Evolutionary conservation across 2,797 vertebrate species (phyloP), one percentile per base, ranked within the genome.

Genomic region (Lutjanus argentimaculatus): DNA sequence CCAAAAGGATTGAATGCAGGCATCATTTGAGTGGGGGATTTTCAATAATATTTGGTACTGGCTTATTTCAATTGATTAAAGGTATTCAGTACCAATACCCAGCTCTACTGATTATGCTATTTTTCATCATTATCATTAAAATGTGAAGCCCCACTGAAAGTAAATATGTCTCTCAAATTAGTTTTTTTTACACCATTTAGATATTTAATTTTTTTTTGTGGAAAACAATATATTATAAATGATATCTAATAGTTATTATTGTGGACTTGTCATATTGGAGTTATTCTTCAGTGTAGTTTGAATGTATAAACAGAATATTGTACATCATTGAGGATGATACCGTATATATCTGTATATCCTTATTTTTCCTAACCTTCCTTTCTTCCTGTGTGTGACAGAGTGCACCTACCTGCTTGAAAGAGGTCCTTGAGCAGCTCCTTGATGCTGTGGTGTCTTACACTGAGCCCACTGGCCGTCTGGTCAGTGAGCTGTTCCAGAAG

Each of bases 401-500:
- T 86, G 94, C 95, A 80, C 96, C 97, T 75, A 91, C 94, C 86
- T 97, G 97, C 89, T 91, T 99, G 91, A 98, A 98, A 88, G 98
- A 99, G 75, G 93, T 97, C 77, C 94, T 99, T 2, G 98, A 99
- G 76, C 97, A 99, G 94, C 97, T 99, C 66, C 97, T 99, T 7
- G 98, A 99, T 90, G 95, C 98, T 46, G 92, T 99, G 88, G 96
- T 96, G 90, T 95, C 97, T 67, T 97, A 97, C 89, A 95, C 96
- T 46, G 98, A 99, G 90, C 97, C 98, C 8, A 95, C 96, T 16
- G 99, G 99, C 57, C 97, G 91, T 36, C 95, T 98, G 62, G 96
- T 99, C 90, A 99, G 99, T 63, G 98, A 99, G 85, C 97, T 99
- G 70, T 99, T 99, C 93, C 99, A 99, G 96, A 99, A 99, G 82